A percentile compares a stretch with the other conserved stretches of the same genome.
Conservation (phyloP, 2,888 invertebrate species). For the Coelogynopora nodosa region DNA sequence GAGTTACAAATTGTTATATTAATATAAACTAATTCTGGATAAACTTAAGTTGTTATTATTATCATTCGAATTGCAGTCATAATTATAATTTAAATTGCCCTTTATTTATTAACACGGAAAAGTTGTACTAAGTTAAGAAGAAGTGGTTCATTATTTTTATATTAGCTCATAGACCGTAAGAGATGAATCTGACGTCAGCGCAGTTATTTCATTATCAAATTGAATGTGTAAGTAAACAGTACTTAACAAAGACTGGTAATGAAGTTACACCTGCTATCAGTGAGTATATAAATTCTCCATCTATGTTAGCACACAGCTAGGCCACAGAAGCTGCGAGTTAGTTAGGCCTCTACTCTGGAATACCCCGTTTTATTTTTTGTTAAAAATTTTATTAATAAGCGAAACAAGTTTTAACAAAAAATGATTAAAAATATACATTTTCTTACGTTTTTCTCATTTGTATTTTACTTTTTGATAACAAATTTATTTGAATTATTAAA, state of each 20-base stretch:
- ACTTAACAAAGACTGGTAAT: neutral
- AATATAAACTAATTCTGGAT: neutral
- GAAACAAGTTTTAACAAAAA: no score
- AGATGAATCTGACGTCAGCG: neutral
- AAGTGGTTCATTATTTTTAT: neutral
- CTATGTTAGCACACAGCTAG: neutral
- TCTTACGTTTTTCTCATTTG: no score
- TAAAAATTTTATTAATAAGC: no score
- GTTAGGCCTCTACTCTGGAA: neutral
- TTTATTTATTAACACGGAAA: neutral
- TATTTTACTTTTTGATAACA: no score
- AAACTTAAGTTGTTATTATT: neutral
- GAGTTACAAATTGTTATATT: neutral
- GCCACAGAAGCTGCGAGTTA: neutral
- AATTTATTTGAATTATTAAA: no score
- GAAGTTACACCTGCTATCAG: neutral
- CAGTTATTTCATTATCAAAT: neutral
- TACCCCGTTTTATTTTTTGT: no score
- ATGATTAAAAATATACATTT: no score
- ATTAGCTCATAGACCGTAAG: neutral
- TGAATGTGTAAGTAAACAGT: neutral
- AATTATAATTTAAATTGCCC: neutral
- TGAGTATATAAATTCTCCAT: neutral
- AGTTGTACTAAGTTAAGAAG: neutral
- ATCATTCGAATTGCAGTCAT: neutral